Evolutionary conservation across 2,113 vertebrate genomes (phyloP), one percentile per base, ranked within the genome.

Genomic region (Prionailurus viverrinus): DNA sequence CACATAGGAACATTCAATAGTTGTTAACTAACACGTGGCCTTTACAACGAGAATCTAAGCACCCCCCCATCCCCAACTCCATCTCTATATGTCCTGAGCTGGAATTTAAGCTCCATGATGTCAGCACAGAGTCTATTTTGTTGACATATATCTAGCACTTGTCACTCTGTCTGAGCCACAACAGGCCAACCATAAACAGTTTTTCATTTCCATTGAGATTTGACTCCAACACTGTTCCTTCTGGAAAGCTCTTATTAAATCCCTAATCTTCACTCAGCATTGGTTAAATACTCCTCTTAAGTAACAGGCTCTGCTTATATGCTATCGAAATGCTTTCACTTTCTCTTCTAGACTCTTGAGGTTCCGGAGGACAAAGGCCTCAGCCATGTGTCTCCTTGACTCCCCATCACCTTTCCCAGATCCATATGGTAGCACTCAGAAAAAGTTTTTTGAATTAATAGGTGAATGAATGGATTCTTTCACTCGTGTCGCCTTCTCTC

Each of bases 81-180:
- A 29, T 41, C 31, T 68, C 6, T n/a, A 8, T 23, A 21, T 48
- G 27, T 63, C 25, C 45, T 76, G 29, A 84, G 45, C 55, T 89
- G 45, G 53, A 83, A 81, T 78, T 95, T 85, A 25, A 68, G 7
- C 5, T 73, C 63, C 23, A 27, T 16, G 21, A 63, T 51, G 41
- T n/a, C 39, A 93, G 81, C 33, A 13, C 19, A 82, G n/a, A 27
- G 89, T 69, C 63, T 74, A 25, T 93, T 76, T 53, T 76, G 65
- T 63, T 80, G n/a, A 81, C 25, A 12, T 73, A 92, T 55, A 41
- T 63, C 36, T 90, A 74, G 41, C 51, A 71, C 10, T 55, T 87
- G n/a, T 80, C 84, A 41, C 29, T 33, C 7, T 29, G 21, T n/a
- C 39, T 74, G 58, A 85, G 7, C 9, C 63, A 91, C 4, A 95